Percentiles rank a stretch among this genome's conserved stretches.
phyloP scores from a whole-genome alignment of 2,888 invertebrate genomes.

The Noctuana brunneofusca region DNA sequence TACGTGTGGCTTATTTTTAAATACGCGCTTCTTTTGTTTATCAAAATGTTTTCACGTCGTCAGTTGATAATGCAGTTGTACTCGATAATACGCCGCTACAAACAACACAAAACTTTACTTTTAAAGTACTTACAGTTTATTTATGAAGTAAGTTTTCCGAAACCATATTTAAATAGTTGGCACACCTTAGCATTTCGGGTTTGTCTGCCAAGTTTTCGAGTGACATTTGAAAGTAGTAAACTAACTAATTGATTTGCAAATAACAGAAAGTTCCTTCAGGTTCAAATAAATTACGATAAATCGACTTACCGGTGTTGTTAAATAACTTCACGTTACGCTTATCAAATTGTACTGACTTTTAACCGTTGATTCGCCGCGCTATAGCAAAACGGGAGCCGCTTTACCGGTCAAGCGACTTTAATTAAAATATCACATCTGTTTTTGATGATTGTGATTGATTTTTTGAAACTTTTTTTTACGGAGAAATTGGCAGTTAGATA shows the following conservation, averaged over 20 bases:
- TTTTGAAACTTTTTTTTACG: too few species aligned
- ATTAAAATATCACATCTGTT: slow-evolving; percentile 48
- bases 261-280: slow-evolving; percentile 4
- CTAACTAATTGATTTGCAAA: slow-evolving; percentile 35
- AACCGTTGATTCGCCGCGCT: slow-evolving; percentile 42
- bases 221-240: slow-evolving; percentile 34
- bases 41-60: slow-evolving; percentile 18
- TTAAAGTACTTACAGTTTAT: slow-evolving; percentile 19
- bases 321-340: slow-evolving; percentile 39
- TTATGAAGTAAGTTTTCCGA: slow-evolving; percentile 30
- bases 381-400: slow-evolving; percentile 52
- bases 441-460: slow-evolving; percentile 45
- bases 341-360: slow-evolving; percentile 40
- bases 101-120: slow-evolving; percentile 17
- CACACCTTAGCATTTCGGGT: slow-evolving; percentile 31
- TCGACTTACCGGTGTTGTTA: slow-evolving; percentile 39
- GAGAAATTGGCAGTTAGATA: neutral
- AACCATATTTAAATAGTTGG: slow-evolving; percentile 35
- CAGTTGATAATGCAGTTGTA: slow-evolving; percentile 10
- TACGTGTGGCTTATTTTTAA: slow-evolving; percentile 27
- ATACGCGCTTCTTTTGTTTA: slow-evolving; percentile 26
- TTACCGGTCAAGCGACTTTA: slow-evolving; percentile 52
- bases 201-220: slow-evolving; percentile 38
- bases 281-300: slow-evolving; percentile 33
- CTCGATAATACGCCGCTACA: neutral